Base-by-base conservation (phyloP, 2,888 invertebrate species). In the Melinaea marsaeus region DNA sequence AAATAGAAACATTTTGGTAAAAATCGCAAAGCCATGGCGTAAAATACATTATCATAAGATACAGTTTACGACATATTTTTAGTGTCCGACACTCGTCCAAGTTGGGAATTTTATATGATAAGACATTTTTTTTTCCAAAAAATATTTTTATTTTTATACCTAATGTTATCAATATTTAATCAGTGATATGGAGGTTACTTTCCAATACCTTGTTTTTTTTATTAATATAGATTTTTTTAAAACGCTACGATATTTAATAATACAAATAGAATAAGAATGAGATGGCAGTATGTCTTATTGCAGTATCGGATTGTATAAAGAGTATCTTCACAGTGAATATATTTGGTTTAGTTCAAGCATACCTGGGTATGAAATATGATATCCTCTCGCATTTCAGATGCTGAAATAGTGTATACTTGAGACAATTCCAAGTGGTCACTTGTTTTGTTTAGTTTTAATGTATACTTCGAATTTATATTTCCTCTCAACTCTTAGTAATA, bases 21-120 rank as follows among this genome's bases (percentile, higher is more conserved):
- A 82, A 81, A 84, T 80, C 77, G 81, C 75, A 75, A 78, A 78
- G 79, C 77, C 76, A 74, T 71, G 67, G 73, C 73, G 80, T 73
- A 76, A 82, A 81, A 83, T 84, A 81, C 83, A 85, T 85, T 86
- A 85, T 83, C 83, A 85, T 85, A 84, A 79, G 80, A 85, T 82
- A 85, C 82, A 78, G 79, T 75, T 75, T 75, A 77, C 78, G 77
- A 76, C 74, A 78, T 79, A 79, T 80, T 80, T 51, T 79, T 79
- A 77, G 78, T 83, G 84, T 82, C 84, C 82, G 76, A 77, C 59
- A 57, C 54, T 35, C 72, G 69, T 70, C 72, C 78, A 73, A 79
- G 78, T 33, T 13, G 56, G 9, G 54, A 2, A 33, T 1, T 79
- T 85, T 80, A 81, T 35, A 76, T 33, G 45, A 2, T 54, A 11